These are phyloP conservation scores for Felis chaus DNA, from an alignment of 2,113 vertebrate genomes.

Conservation along the genomic window DNA sequence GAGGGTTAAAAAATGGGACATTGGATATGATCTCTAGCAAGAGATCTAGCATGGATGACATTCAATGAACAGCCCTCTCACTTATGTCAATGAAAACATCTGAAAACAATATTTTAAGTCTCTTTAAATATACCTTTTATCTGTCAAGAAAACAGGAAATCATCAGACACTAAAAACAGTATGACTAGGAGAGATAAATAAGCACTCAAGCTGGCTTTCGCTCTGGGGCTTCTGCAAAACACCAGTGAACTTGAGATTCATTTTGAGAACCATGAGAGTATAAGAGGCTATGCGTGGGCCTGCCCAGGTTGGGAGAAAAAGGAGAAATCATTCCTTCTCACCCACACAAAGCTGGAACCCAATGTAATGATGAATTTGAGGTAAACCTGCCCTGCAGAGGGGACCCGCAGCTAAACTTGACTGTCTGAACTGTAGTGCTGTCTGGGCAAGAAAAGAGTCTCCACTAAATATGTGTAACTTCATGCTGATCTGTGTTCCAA, in stretches of 20 bases:
- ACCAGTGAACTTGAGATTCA: background rate
- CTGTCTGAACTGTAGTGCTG: background rate
- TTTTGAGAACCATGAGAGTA: background rate
- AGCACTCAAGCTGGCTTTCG: background rate
- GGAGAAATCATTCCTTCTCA: background rate
- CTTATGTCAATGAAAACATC: conserved; percentile 1
- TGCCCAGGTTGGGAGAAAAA: background rate
- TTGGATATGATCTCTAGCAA: background rate
- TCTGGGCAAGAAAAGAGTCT: background rate
- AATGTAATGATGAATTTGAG: background rate
- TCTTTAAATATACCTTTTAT: background rate
- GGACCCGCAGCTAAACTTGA: background rate
- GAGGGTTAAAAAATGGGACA: background rate
- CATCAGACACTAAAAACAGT: background rate
- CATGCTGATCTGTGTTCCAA: background rate
- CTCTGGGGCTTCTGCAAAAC: background rate
- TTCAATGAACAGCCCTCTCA: background rate
- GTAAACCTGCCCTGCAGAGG: background rate
- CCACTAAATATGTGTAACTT: background rate
- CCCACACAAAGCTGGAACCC: background rate
- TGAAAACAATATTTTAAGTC: background rate
- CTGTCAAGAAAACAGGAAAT: background rate
- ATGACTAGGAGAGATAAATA: background rate
- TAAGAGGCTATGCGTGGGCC: background rate
- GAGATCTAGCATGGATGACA: no score